Conservation (phyloP, 2,888 invertebrate genomes). For the Tachina lurida region DNA sequence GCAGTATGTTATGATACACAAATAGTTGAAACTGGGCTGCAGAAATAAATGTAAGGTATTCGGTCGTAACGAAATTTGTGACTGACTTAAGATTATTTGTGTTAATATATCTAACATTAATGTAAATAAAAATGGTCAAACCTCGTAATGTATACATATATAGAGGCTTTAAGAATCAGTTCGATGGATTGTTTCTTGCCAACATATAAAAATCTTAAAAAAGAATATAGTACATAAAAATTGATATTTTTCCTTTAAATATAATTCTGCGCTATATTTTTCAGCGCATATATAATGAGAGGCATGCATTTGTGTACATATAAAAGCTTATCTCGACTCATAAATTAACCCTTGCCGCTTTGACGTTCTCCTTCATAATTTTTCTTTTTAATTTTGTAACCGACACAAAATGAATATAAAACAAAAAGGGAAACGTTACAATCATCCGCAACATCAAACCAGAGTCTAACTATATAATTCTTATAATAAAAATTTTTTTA, state of each 20-base stretch:
- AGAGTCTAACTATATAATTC: background rate
- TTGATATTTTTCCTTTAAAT: background rate
- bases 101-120: no score
- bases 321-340: slow-evolving; percentile 78
- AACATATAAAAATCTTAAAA: no score
- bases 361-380: slow-evolving; percentile 33
- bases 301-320: slow-evolving; percentile 1
- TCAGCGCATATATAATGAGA: background rate
- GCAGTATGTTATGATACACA: no score
- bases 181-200: no score
- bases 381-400: slow-evolving; percentile 39
- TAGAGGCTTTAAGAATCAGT: no score
- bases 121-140: no score
- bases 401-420: slow-evolving; percentile 32
- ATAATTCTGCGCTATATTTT: slow-evolving; percentile 3
- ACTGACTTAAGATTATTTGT: no score
- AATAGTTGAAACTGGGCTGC: no score
- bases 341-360: slow-evolving; percentile 74
- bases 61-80: no score
- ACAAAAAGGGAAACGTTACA: slow-evolving; percentile 42
- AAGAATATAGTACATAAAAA: no score
- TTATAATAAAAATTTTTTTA: slow-evolving; percentile 39
- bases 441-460: slow-evolving; percentile 2
- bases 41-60: no score
- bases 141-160: no score